A percentile compares a stretch with the other conserved stretches of the same genome.
phyloP scores from a whole-genome alignment of 2,888 invertebrate species.

The Hoplodrina blanda region DNA sequence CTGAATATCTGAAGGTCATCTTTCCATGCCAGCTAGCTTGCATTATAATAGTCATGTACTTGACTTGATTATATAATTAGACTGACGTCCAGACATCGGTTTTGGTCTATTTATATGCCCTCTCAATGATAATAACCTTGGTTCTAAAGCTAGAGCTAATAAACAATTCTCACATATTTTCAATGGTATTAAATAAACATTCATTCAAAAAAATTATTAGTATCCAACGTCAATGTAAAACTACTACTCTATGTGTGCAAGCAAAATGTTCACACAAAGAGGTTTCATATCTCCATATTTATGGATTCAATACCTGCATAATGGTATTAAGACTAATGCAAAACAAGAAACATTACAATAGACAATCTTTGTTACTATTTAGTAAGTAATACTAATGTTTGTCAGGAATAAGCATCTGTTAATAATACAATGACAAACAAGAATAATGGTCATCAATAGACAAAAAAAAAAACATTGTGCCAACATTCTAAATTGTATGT shows the following conservation, averaged over 20 bases:
- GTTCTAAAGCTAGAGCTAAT: constrained; percentile 14
- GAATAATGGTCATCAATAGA: neutral
- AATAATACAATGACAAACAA: neutral
- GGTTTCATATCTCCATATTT: neutral
- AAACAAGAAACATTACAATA: too few species aligned
- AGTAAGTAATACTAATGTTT: neutral
- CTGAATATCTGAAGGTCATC: constrained; percentile 10
- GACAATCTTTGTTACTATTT: neutral
- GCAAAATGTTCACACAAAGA: neutral
- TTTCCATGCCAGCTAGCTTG: neutral
- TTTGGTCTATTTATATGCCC: constrained; percentile 37
- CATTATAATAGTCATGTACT: neutral
- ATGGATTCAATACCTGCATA: neutral
- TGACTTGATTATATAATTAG: neutral
- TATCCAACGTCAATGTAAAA: neutral
- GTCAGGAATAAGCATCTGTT: neutral
- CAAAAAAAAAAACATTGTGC: too few species aligned
- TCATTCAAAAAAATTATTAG: constrained; percentile 2
- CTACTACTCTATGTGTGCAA: neutral
- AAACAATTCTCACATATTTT: constrained; percentile 13
- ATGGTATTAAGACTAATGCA: too few species aligned
- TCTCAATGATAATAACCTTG: constrained; percentile 34
- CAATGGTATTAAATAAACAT: neutral
- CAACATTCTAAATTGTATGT: neutral
- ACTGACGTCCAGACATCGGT: neutral